Evolutionary conservation across 2,888 invertebrate species (phyloP), one percentile per base, ranked within the genome.

Genomic region (Anorthoa munda): DNA sequence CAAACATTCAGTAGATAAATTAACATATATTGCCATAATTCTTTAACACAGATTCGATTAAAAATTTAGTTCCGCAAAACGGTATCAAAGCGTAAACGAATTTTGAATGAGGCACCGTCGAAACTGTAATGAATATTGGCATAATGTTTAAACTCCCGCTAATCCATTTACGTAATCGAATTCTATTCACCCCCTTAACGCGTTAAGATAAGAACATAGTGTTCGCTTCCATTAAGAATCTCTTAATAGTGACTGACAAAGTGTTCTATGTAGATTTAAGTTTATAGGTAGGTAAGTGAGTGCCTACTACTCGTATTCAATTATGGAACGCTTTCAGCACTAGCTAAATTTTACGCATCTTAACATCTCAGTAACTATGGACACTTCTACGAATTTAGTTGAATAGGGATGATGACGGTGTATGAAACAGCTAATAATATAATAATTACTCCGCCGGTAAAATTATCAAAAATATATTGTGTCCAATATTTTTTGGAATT

Each of bases 91-190:
- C 17, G 9, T 68, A 56, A 76, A 75, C 15, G 31, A 53, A 39
- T 61, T 75, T 63, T 2, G 12, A 53, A 45, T 26, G 11, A 26
- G 58, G 61, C 50, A 31, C 50, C 26, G 58, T 66, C 56, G 31
- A 53, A 56, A 78, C 66, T 72, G 72, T 78, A 82, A 72, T 68
- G 72, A 66, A 78, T 82, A 78, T 63, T 68, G 79, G 66, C 79
- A 77, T 63, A 21, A 51, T 82, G 72, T 46, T 82, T 78, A 63
- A 82, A 55, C 67, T 66, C 23, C 55, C 48, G 65, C 39, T 68
- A 68, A 78, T 58, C 65, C 83, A 58, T 77, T 82, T 53, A 68
- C 45, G 18, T 80, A 82, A 80, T 82, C 72, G 23, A 78, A 82
- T 82, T 72, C 50, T 39, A 61, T 72, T 66, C 66, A 66, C 65